phyloP scores from a whole-genome alignment of 2,797 vertebrate genomes.

The Sebastes nivosus region DNA sequence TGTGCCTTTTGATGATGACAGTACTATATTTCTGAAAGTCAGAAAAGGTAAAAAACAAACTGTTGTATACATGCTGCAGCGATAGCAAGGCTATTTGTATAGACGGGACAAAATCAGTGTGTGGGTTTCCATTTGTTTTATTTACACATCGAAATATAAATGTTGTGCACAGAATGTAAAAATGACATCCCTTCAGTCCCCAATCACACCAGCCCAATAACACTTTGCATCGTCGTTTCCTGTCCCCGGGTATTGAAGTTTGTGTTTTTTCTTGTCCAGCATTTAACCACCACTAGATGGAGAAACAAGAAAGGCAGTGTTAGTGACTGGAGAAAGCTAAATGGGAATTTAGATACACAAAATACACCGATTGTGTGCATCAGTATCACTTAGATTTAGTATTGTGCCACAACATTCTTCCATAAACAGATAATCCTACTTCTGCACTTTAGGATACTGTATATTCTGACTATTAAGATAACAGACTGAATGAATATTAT shows the following conservation, averaged over 20 bases:
- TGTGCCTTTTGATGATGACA: constrained; percentile 32
- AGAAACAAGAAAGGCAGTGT: neutral
- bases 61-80: neutral
- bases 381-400: neutral
- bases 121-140: constrained; percentile 61
- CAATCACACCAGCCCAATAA: constrained; percentile 39
- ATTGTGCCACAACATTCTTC: neutral
- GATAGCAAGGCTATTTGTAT: neutral
- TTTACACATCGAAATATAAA: constrained; percentile 79
- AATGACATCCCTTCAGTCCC: constrained; percentile 53
- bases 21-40: neutral
- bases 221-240: constrained; percentile 16
- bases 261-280: neutral
- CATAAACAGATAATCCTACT: neutral
- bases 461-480: neutral
- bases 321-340: neutral
- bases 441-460: neutral
- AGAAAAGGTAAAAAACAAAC: neutral
- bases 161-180: constrained; percentile 73
- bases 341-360: too few species aligned
- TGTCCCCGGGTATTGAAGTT: constrained; percentile 16
- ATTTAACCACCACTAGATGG: constrained; percentile 80
- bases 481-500: neutral
- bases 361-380: neutral
- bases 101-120: neutral